Conservation (phyloP, 2,113 vertebrate species). For the Cichladusa arquata region DNA sequence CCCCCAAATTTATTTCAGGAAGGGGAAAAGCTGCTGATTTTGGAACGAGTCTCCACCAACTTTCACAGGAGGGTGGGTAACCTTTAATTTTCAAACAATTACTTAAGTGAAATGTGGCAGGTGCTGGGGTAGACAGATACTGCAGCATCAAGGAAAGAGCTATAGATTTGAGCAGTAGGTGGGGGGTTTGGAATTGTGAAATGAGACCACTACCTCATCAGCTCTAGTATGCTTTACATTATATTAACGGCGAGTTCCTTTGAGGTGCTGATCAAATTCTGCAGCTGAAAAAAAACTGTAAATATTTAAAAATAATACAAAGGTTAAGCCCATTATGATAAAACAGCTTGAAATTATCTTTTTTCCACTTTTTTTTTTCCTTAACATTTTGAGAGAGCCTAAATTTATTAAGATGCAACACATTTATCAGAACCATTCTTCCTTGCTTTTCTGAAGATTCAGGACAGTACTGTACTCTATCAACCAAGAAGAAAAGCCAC, state of each 20-base stretch:
- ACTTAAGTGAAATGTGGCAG: slow-evolving; percentile 13
- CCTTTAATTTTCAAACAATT: slow-evolving; percentile 48
- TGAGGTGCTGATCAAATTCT: neutral
- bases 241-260: neutral
- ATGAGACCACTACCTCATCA: neutral
- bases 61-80: neutral
- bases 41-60: neutral
- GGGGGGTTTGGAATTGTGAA: neutral
- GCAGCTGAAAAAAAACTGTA: neutral
- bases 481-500: neutral
- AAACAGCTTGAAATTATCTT: neutral
- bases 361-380: neutral
- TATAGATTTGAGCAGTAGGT: slow-evolving; percentile 27
- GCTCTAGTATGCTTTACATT: neutral
- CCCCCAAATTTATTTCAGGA: slow-evolving; percentile 40
- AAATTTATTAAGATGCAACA: neutral
- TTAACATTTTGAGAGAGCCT: neutral
- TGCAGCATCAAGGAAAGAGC: neutral
- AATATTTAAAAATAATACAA: slow-evolving; percentile 2
- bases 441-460: neutral
- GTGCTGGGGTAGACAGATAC: neutral
- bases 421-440: neutral
- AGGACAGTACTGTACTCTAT: neutral
- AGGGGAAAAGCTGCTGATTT: slow-evolving; percentile 24
- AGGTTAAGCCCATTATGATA: neutral